A percentile compares a stretch with the other conserved stretches of the same genome.
phyloP scores from a whole-genome alignment of 2,888 invertebrate genomes.

The Drosophila cognata region DNA sequence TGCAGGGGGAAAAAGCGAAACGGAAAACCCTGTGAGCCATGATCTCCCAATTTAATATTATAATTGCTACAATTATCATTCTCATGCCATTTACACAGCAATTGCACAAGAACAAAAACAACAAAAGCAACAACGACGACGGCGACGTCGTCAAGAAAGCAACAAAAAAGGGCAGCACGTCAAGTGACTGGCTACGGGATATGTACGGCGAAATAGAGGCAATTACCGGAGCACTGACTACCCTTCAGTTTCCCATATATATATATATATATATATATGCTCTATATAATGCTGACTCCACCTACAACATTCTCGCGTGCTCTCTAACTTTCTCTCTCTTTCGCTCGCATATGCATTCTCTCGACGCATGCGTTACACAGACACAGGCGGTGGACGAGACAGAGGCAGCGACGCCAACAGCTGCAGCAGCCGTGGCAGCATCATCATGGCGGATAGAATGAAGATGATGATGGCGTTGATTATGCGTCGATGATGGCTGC shows the following conservation, averaged over 20 bases:
- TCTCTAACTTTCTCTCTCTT: constrained; percentile 14
- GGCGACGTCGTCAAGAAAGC: constrained; percentile 40
- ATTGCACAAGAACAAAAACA: constrained; percentile 70
- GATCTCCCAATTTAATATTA: constrained; percentile 85
- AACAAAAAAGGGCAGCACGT: constrained; percentile 59
- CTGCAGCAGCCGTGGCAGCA: constrained; percentile 11
- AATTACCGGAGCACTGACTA: constrained; percentile 67
- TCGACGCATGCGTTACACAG: constrained; percentile 60
- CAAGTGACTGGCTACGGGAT: constrained; percentile 57
- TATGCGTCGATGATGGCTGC: constrained; percentile 39
- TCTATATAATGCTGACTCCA: constrained; percentile 47
- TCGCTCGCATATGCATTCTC: constrained; percentile 26
- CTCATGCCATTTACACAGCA: constrained; percentile 82
- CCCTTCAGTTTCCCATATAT: constrained; percentile 32
- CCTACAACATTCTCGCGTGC: constrained; percentile 36
- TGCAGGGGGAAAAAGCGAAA: constrained; percentile 10
- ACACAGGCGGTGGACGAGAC: background rate
- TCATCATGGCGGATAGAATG: constrained; percentile 40
- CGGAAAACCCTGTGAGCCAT: constrained; percentile 82
- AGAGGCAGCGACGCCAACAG: constrained; percentile 3
- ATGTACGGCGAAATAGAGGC: constrained; percentile 75
- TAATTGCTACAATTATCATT: constrained; percentile 85
- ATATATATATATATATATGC: constrained; percentile 10
- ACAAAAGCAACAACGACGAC: background rate
- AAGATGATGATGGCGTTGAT: constrained; percentile 54